Percentiles rank a stretch among this genome's conserved stretches.
Evolutionary conservation across 1,140 invertebrate species (phyloP).

Genomic region (Pseudomyrmex concolor): DNA sequence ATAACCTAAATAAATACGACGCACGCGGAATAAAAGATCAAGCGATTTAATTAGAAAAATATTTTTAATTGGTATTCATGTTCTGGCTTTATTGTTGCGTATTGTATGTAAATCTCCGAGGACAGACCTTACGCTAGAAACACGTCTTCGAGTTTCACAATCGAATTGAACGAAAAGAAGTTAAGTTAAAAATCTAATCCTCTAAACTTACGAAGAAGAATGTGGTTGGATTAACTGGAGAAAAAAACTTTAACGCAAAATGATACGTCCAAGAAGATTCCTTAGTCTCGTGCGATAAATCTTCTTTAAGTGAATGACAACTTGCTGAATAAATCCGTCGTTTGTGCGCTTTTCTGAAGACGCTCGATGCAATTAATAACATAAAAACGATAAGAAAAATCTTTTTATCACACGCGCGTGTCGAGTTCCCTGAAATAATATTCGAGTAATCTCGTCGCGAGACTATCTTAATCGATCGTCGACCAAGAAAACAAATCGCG

Average conservation of each 20-base stretch:
- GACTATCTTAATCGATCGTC: neutral
- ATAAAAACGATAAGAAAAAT: neutral
- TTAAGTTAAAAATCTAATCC: neutral
- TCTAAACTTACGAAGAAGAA: neutral
- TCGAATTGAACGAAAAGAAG: conserved; percentile 17
- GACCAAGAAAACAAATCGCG: neutral
- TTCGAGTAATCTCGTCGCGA: conserved; percentile 11
- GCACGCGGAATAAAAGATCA: neutral
- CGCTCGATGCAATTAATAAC: neutral
- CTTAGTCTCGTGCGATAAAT: neutral
- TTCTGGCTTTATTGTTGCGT: neutral
- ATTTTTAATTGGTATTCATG: conserved; percentile 40
- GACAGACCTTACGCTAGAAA: neutral
- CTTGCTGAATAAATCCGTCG: conserved; percentile 24
- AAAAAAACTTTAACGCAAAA: neutral
- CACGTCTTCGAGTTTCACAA: conserved; percentile 28
- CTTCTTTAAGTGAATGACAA: neutral
- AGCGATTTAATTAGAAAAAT: neutral
- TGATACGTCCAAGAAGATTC: neutral
- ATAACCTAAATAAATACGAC: neutral
- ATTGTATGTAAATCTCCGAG: conserved; percentile 62
- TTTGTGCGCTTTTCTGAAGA: neutral
- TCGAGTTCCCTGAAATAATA: neutral
- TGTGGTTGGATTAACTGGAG: conserved; percentile 20
- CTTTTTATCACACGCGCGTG: neutral